Evolutionary conservation across 2,888 invertebrate genomes (phyloP).

Genomic region (Cylindroiulus punctatus): DNA sequence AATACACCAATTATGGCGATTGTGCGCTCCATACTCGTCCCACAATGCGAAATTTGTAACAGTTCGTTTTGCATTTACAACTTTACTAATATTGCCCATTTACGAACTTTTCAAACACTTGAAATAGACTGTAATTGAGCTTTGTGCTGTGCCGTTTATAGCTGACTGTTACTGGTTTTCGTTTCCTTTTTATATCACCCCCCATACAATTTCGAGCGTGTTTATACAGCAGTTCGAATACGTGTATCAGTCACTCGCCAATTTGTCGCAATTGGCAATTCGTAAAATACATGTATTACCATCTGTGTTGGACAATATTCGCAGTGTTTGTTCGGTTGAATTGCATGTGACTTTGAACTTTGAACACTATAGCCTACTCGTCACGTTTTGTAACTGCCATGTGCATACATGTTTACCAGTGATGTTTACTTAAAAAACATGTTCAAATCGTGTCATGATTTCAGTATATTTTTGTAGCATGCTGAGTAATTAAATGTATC

Average conservation of each 20-base stretch:
- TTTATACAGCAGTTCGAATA: not conserved
- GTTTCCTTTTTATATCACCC: not conserved
- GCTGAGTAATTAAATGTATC: too few relatives aligned
- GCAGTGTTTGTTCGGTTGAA: not conserved
- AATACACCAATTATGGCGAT: not conserved
- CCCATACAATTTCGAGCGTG: not conserved
- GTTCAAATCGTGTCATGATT: too few relatives aligned
- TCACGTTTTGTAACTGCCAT: too few relatives aligned
- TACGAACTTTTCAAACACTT: not conserved
- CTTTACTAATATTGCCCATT: slow-evolving; percentile 5
- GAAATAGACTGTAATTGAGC: not conserved
- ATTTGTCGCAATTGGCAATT: slow-evolving; percentile 19
- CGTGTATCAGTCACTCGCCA: not conserved
- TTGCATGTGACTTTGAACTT: not conserved
- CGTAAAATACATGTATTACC: not conserved
- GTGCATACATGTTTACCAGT: too few relatives aligned
- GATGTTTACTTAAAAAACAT: too few relatives aligned
- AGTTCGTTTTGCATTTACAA: not conserved
- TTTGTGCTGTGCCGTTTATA: slow-evolving; percentile 20
- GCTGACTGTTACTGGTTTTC: not conserved
- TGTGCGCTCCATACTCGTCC: slow-evolving; percentile 23
- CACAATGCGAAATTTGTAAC: not conserved
- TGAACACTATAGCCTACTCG: too few relatives aligned
- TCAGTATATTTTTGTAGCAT: too few relatives aligned
- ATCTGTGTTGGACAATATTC: not conserved